A percentile compares a stretch with the other conserved stretches of the same genome.
phyloP scores from a whole-genome alignment of 2,113 vertebrate species.

The Hippoglossus stenolepis region DNA sequence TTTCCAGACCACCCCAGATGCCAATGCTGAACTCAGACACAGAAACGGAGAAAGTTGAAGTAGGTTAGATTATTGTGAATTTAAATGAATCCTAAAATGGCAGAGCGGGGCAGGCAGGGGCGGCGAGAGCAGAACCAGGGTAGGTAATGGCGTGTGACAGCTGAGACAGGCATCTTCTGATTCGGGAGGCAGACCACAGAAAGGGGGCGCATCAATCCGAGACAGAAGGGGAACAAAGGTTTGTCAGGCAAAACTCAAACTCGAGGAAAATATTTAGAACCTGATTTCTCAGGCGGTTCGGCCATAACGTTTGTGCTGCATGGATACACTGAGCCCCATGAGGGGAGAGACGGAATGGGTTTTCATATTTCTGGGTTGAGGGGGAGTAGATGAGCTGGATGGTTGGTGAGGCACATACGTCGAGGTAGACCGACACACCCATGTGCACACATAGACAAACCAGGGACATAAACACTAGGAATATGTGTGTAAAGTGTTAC shows the following conservation, averaged over 20 bases:
- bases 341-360: too few relatives aligned
- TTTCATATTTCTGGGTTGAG: too few relatives aligned
- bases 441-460: too few relatives aligned
- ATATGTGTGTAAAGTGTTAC: too few relatives aligned
- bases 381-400: too few relatives aligned
- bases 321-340: too few relatives aligned
- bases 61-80: background rate
- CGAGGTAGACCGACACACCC: too few relatives aligned
- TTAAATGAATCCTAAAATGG: background rate
- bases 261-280: background rate
- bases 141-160: background rate
- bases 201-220: background rate
- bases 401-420: too few relatives aligned
- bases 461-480: too few relatives aligned
- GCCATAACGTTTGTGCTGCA: background rate
- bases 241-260: background rate
- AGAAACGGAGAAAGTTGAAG: background rate
- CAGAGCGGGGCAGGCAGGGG: background rate
- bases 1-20: too few relatives aligned
- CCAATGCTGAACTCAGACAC: background rate
- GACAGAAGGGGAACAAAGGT: background rate
- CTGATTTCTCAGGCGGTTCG: background rate
- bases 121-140: background rate
- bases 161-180: background rate
- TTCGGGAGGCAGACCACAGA: background rate